Conservation (phyloP, 2,113 vertebrate species). For the Mormyrus lacerda region DNA sequence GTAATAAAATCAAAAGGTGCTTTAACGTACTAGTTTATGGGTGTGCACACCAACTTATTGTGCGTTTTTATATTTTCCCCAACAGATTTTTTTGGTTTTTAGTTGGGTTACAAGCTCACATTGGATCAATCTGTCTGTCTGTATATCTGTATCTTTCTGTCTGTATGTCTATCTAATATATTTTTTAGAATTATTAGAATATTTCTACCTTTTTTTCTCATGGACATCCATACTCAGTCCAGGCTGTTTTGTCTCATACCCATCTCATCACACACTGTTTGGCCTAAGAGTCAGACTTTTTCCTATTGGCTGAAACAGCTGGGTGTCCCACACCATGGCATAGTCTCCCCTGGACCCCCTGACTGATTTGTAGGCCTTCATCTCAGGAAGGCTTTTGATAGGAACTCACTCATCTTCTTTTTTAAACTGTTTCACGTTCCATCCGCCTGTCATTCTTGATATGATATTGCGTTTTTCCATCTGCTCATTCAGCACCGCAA, state of each 20-base stretch:
- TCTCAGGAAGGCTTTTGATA: neutral
- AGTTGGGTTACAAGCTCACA: too few species aligned
- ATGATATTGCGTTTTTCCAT: conserved; percentile 39
- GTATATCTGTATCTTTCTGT: neutral
- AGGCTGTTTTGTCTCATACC: neutral
- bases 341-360: neutral
- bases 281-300: neutral
- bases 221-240: neutral
- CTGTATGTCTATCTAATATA: neutral
- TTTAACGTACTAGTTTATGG: too few species aligned
- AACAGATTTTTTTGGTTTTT: too few species aligned
- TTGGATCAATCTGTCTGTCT: neutral
- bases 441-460: neutral
- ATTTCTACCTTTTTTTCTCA: neutral
- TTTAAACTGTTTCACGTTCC: neutral
- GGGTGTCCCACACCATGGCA: neutral
- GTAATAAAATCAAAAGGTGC: too few species aligned
- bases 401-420: neutral
- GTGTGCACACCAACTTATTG: too few species aligned
- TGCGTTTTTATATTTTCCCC: too few species aligned
- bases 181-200: neutral
- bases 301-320: neutral
- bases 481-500: conserved; percentile 43
- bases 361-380: neutral
- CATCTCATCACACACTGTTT: neutral